These are phyloP conservation scores for Gephyroberyx darwinii DNA, from an alignment of 2,797 vertebrate genomes.

Conservation along the genomic window DNA sequence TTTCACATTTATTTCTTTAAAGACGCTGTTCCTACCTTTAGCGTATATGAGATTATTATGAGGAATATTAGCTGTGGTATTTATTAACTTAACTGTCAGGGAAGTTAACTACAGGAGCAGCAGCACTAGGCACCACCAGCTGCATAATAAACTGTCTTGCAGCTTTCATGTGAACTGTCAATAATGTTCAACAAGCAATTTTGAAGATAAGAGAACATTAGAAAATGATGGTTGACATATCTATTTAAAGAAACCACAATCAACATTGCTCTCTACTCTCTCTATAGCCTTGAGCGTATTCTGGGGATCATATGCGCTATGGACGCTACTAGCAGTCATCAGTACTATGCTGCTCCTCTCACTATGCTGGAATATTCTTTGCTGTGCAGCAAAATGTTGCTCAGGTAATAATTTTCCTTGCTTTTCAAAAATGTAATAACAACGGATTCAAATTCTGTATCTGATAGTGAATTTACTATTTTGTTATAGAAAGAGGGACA, in stretches of 20 bases:
- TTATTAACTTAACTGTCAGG: too few relatives aligned
- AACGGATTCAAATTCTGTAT: background rate
- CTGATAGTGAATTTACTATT: constrained; percentile 22
- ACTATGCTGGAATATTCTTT: constrained; percentile 66
- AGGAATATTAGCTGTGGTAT: too few relatives aligned
- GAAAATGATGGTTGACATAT: too few relatives aligned
- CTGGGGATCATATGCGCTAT: rapidly evolving
- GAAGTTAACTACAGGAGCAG: too few relatives aligned
- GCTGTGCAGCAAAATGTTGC: constrained; percentile 54
- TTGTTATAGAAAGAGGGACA: constrained; percentile 56
- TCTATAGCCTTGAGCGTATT: constrained; percentile 16
- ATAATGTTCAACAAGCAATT: too few relatives aligned
- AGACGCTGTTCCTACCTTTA: too few relatives aligned
- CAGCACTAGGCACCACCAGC: too few relatives aligned
- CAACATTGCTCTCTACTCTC: background rate
- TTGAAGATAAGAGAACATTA: too few relatives aligned
- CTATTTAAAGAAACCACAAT: background rate
- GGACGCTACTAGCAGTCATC: background rate
- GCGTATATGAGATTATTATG: too few relatives aligned
- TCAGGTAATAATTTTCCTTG: constrained; percentile 65
- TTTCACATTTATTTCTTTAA: too few relatives aligned
- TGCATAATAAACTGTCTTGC: too few relatives aligned
- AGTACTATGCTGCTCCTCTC: constrained; percentile 54
- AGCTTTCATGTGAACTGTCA: background rate
- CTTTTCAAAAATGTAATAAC: background rate